Percentiles rank a stretch among this genome's conserved stretches.
Evolutionary conservation across 2,797 vertebrate genomes (phyloP).

Genomic region (Heteromormyrus szaboi): DNA sequence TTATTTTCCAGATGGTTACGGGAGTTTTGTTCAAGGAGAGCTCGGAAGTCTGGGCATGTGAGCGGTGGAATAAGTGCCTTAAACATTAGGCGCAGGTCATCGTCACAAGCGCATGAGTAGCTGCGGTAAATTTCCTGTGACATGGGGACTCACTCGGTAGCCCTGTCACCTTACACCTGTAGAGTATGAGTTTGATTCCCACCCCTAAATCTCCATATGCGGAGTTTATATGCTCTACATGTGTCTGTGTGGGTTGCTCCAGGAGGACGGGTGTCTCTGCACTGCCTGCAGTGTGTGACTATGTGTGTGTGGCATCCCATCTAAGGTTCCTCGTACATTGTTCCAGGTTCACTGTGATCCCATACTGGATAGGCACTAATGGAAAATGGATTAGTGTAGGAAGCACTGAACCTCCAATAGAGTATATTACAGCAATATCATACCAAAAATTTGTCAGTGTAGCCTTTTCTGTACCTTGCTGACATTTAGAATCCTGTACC

Average conservation of each 20-base stretch:
- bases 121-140: not conserved
- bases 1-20: slow-evolving; percentile 1
- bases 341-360: not conserved
- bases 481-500: not conserved
- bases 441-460: not conserved
- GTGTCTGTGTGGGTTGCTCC: not conserved
- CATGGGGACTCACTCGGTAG: not conserved
- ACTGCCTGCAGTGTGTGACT: not conserved
- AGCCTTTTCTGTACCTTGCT: not conserved
- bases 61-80: not conserved
- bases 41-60: not conserved
- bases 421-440: not conserved
- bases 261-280: not conserved
- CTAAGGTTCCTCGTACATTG: not conserved
- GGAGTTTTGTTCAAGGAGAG: not conserved
- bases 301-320: not conserved
- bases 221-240: not conserved
- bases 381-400: not conserved
- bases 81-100: not conserved
- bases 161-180: not conserved
- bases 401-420: not conserved
- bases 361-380: not conserved
- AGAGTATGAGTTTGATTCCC: not conserved
- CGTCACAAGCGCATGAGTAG: not conserved
- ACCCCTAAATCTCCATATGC: not conserved